Evolutionary conservation across 1,140 invertebrate species (phyloP).

Genomic region (Aphelinus atriplicis): DNA sequence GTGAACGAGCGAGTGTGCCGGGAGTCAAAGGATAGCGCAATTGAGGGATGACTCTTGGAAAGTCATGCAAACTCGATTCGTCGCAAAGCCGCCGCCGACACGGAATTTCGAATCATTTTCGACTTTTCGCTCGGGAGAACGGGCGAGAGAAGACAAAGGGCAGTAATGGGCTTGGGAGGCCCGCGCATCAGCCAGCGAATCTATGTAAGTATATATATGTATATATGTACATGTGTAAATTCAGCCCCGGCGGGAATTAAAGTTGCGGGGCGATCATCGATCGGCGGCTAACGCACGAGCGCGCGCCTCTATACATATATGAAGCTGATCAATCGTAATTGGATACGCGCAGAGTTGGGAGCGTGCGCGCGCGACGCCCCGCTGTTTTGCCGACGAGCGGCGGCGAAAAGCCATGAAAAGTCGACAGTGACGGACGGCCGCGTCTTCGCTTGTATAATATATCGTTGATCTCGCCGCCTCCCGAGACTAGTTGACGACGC

Average conservation of each 20-base stretch:
- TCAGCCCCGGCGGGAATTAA: too few relatives aligned
- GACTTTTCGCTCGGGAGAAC: background rate
- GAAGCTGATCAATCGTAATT: slow-evolving; percentile 6
- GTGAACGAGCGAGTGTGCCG: background rate
- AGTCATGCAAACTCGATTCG: slow-evolving; percentile 54
- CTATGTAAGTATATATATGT: too few relatives aligned
- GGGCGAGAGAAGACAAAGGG: too few relatives aligned
- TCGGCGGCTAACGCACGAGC: too few relatives aligned
- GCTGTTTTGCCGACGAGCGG: too few relatives aligned
- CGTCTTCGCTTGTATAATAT: background rate
- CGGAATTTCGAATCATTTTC: too few relatives aligned
- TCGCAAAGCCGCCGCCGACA: too few relatives aligned
- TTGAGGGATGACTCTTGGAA: slow-evolving; percentile 43
- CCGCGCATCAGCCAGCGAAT: too few relatives aligned
- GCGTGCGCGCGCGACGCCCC: background rate
- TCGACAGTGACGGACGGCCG: slow-evolving; percentile 30
- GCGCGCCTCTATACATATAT: too few relatives aligned
- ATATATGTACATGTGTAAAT: too few relatives aligned
- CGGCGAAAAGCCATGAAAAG: slow-evolving; percentile 4
- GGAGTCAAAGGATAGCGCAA: slow-evolving; percentile 51
- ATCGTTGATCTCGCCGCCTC: slow-evolving; percentile 20
- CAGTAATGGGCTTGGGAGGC: too few relatives aligned
- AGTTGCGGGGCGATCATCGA: too few relatives aligned
- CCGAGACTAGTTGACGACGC: background rate
- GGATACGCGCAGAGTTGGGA: background rate